These are phyloP conservation scores for Rhingia campestris DNA, from an alignment of 2,888 invertebrate species.

Conservation along the genomic window DNA sequence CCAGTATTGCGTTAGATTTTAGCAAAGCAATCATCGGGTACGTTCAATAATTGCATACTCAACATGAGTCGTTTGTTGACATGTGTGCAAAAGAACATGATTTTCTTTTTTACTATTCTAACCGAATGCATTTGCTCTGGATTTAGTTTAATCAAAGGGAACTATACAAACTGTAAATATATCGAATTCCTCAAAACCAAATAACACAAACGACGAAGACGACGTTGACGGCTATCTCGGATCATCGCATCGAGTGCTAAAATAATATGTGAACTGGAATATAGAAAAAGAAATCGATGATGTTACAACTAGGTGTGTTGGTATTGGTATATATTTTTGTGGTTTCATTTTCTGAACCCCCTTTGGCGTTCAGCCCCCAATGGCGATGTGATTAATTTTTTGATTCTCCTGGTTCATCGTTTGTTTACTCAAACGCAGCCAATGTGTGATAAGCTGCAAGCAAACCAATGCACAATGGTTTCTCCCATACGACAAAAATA, in stretches of 20 bases:
- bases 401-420: background rate
- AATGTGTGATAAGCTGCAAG: slow-evolving; percentile 47
- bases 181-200: slow-evolving; percentile 32
- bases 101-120: background rate
- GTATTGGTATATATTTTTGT: slow-evolving; percentile 38
- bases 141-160: slow-evolving; percentile 1
- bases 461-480: too few relatives aligned
- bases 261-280: background rate
- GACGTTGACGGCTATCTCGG: background rate
- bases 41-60: slow-evolving; percentile 21
- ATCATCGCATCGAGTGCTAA: slow-evolving; percentile 18
- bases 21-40: background rate
- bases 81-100: slow-evolving; percentile 2
- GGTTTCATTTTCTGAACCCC: slow-evolving; percentile 55
- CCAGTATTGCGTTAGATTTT: too few relatives aligned
- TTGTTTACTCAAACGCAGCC: slow-evolving; percentile 38
- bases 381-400: slow-evolving; percentile 41
- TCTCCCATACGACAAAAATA: too few relatives aligned
- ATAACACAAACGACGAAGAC: slow-evolving; percentile 7
- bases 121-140: slow-evolving; percentile 21
- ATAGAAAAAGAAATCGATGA: slow-evolving; percentile 10
- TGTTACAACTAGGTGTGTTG: slow-evolving; percentile 9
- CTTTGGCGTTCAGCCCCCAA: slow-evolving; percentile 4
- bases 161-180: slow-evolving; percentile 27
- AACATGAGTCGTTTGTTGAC: slow-evolving; percentile 1